Evolutionary conservation across 2,113 vertebrate genomes (phyloP), one percentile per base, ranked within the genome.

Genomic region (Pteronura brasiliensis): DNA sequence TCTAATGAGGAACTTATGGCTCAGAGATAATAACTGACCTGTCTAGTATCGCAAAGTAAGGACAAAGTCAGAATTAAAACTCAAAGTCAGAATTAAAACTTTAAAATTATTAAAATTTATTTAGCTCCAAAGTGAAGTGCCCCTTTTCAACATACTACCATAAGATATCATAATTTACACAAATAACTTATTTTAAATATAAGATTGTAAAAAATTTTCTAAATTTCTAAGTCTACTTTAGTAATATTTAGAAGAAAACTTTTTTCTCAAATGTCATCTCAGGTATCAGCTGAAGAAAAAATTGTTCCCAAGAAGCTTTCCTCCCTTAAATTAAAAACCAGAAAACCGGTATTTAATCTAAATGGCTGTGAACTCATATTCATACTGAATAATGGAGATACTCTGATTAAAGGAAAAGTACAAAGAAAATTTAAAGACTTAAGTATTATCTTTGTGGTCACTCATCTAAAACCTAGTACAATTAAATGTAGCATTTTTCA

Each of bases 391-490:
- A 96, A 82, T 52, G 31, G 31, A 93, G 86, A 69, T 36, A 63
- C 0, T 76, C 57, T 84, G 34, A 86, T 85, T 69, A 42, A n/a
- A 88, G 4, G 44, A 36, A 82, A 85, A 94, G 17, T 20, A 96
- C 11, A 93, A 91, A 98, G 57, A 31, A 95, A 92, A 91, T 74
- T 84, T 94, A 96, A 2, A 95, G 47, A 87, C 2, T 92, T 0
- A 14, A 87, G 20, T 44, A 90, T 72, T 14, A 85, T 61, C 65
- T 52, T 63, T 29, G 34, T 89, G 55, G 65, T 27, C 90, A 96
- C 74, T 96, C 39, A 90, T 61, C 29, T 74, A 93, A 96, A 59
- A 63, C 27, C 34, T 36, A 84, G 17, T 49, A 76, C 27, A 92
- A 81, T 61, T 81, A 77, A 93, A 82, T 23, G 0, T 2, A 79